Conservation (phyloP, 2,797 vertebrate species). For the Kryptolebias ocellatus region DNA sequence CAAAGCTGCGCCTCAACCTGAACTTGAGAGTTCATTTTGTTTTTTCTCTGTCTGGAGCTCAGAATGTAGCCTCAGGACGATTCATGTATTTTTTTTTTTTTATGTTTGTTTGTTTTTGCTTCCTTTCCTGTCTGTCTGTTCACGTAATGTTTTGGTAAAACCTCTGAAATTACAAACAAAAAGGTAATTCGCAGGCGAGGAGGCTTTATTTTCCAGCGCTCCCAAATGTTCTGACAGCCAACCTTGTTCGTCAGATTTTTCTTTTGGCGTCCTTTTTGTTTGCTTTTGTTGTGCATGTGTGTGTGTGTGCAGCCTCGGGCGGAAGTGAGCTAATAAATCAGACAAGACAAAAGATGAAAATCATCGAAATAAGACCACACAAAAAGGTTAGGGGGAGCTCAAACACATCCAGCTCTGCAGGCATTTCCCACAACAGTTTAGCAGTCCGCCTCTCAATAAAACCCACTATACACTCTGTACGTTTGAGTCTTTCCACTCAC, state of each 20-base stretch:
- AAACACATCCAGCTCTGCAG: constrained; percentile 43
- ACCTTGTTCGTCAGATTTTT: constrained; percentile 55
- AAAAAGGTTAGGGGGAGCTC: constrained; percentile 40
- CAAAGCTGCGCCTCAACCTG: constrained; percentile 76
- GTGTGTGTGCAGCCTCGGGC: not conserved
- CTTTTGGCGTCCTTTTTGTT: constrained; percentile 43
- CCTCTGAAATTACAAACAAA: constrained; percentile 63
- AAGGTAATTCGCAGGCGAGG: constrained; percentile 75
- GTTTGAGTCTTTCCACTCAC: constrained; percentile 19
- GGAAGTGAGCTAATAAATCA: constrained; percentile 56
- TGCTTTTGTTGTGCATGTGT: not conserved
- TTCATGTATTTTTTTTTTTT: constrained; percentile 23
- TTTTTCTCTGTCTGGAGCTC: constrained; percentile 69
- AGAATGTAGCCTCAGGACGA: constrained; percentile 73
- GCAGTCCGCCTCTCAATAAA: constrained; percentile 48
- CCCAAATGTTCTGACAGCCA: constrained; percentile 72
- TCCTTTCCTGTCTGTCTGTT: constrained; percentile 52
- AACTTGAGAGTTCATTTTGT: constrained; percentile 80
- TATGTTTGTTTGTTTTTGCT: constrained; percentile 15
- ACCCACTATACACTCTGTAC: constrained; percentile 29
- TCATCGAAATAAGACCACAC: constrained; percentile 39
- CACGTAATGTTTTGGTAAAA: constrained; percentile 67
- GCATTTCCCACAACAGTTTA: constrained; percentile 52
- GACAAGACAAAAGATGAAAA: constrained; percentile 46
- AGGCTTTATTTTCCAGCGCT: constrained; percentile 65